Evolutionary conservation across 2,113 vertebrate genomes (phyloP).

Genomic region (Circaetus gallicus): DNA sequence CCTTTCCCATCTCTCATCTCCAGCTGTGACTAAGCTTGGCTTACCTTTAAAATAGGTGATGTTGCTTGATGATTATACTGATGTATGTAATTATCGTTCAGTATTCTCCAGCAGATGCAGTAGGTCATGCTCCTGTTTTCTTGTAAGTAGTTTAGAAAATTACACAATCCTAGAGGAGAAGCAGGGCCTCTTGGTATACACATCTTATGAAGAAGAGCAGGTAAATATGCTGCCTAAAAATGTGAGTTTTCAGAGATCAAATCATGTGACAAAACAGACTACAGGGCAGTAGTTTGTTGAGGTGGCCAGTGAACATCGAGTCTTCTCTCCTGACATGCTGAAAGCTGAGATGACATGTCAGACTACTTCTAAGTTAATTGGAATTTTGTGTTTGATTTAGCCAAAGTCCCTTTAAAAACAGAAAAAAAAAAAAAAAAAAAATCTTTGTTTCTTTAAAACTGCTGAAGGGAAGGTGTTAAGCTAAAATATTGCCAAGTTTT

Average conservation of each 20-base stretch:
- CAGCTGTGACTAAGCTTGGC: neutral
- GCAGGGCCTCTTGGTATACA: neutral
- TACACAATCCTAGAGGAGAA: neutral
- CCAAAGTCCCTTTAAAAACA: neutral
- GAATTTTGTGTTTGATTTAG: neutral
- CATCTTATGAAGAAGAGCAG: neutral
- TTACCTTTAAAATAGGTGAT: neutral
- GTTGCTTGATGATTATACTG: neutral
- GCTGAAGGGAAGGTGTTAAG: neutral
- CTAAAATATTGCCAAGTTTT: neutral
- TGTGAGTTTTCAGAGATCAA: neutral
- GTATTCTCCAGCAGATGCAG: neutral
- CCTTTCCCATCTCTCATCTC: neutral
- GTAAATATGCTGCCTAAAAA: neutral
- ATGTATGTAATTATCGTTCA: neutral
- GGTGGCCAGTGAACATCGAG: neutral
- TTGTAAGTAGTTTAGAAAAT: slow-evolving; percentile 37
- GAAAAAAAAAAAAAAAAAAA: neutral
- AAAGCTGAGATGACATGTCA: neutral
- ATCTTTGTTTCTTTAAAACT: neutral
- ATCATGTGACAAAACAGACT: neutral
- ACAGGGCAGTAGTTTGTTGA: neutral
- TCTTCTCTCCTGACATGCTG: neutral
- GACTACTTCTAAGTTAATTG: neutral
- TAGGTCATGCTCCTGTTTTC: neutral